phyloP scores from a whole-genome alignment of 2,888 invertebrate species.

The Morpho helenor region DNA sequence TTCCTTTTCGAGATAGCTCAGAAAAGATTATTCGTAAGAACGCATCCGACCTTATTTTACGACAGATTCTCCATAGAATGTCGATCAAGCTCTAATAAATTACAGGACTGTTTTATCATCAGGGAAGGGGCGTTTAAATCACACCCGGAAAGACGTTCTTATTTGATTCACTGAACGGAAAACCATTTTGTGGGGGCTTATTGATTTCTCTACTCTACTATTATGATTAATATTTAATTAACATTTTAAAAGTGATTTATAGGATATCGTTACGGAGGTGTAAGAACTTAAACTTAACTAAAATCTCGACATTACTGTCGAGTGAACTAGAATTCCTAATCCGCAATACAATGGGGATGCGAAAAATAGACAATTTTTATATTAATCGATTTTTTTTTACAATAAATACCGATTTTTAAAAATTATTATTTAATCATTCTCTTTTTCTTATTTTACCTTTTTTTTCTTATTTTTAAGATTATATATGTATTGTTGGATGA shows the following conservation, averaged over 20 bases:
- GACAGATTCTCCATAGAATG: slow-evolving; percentile 16
- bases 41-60: slow-evolving; percentile 7
- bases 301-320: too few relatives aligned
- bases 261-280: too few relatives aligned
- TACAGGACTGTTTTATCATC: slow-evolving; percentile 17
- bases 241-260: slow-evolving; percentile 13
- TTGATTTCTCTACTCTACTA: neutral
- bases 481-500: too few relatives aligned
- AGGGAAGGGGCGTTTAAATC: slow-evolving; percentile 19
- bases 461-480: too few relatives aligned
- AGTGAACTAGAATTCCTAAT: too few relatives aligned
- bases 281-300: too few relatives aligned
- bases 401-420: too few relatives aligned
- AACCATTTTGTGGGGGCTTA: slow-evolving; percentile 2
- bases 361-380: too few relatives aligned
- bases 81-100: slow-evolving; percentile 23
- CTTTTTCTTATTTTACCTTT: too few relatives aligned
- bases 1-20: neutral
- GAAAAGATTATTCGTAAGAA: neutral
- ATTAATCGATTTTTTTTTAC: too few relatives aligned
- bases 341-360: too few relatives aligned
- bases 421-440: too few relatives aligned
- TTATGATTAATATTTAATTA: neutral
- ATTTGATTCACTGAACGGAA: slow-evolving; percentile 10
- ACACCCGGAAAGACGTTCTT: slow-evolving; percentile 13